Conservation (phyloP, 2,888 invertebrate species). For the Macaria notata region DNA sequence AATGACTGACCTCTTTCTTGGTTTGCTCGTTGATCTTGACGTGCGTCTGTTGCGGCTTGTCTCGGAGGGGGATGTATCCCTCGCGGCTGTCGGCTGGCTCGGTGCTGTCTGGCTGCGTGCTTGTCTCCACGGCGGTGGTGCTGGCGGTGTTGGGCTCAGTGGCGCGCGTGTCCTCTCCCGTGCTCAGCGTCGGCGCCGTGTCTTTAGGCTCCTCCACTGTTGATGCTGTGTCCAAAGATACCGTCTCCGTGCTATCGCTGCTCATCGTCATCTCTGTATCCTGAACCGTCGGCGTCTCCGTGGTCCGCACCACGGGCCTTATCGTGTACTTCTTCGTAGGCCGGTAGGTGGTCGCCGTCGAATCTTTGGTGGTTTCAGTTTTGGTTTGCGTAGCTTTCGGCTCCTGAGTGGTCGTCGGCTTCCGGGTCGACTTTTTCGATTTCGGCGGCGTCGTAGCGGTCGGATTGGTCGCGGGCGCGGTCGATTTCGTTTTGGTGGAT, state of each 20-base stretch:
- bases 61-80: slow-evolving; percentile 74
- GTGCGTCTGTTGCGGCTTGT: slow-evolving; percentile 74
- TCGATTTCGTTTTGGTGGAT: slow-evolving; percentile 68
- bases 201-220: slow-evolving; percentile 61
- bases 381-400: slow-evolving; percentile 63
- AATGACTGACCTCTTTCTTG: slow-evolving; percentile 81
- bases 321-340: slow-evolving; percentile 81
- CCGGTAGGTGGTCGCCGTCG: slow-evolving; percentile 60
- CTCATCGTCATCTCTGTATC: slow-evolving; percentile 75
- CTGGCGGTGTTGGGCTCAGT: slow-evolving; percentile 65
- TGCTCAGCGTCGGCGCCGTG: slow-evolving; percentile 59
- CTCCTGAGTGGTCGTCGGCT: slow-evolving; percentile 62
- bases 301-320: slow-evolving; percentile 67
- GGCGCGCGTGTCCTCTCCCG: slow-evolving; percentile 57
- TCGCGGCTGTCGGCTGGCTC: slow-evolving; percentile 76
- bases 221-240: slow-evolving; percentile 63
- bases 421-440: slow-evolving; percentile 66
- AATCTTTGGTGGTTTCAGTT: slow-evolving; percentile 56
- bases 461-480: slow-evolving; percentile 59
- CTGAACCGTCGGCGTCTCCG: slow-evolving; percentile 63
- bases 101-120: slow-evolving; percentile 64
- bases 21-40: slow-evolving; percentile 80
- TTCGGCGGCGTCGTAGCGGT: slow-evolving; percentile 66
- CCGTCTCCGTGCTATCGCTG: slow-evolving; percentile 78
- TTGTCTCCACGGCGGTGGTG: slow-evolving; percentile 61